Conservation (phyloP, 2,797 vertebrate species). For the Cyclopterus lumpus region DNA sequence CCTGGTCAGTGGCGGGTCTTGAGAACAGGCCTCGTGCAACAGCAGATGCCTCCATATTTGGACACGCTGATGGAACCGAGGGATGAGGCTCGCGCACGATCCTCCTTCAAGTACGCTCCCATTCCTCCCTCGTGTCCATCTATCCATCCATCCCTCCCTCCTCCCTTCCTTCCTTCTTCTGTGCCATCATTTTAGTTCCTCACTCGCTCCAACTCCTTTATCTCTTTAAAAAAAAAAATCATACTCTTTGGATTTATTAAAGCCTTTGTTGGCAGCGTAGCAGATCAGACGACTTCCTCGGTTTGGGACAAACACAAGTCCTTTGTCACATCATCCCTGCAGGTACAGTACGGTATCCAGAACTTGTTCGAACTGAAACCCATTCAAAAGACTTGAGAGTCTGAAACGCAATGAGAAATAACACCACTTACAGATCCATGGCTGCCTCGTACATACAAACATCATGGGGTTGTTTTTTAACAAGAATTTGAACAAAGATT, state of each 20-base stretch:
- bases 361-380: slow-evolving; percentile 13
- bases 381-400: neutral
- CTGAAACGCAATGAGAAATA: slow-evolving; percentile 4
- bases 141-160: slow-evolving; percentile 34
- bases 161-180: slow-evolving; percentile 41
- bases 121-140: slow-evolving; percentile 50
- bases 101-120: slow-evolving; percentile 69
- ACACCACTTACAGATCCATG: neutral
- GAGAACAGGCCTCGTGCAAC: slow-evolving; percentile 71
- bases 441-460: neutral
- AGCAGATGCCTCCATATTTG: slow-evolving; percentile 86
- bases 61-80: slow-evolving; percentile 78
- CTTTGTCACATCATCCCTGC: slow-evolving; percentile 9
- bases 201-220: slow-evolving; percentile 15
- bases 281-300: slow-evolving; percentile 5
- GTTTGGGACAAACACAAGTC: slow-evolving; percentile 21
- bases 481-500: neutral
- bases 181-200: slow-evolving; percentile 62
- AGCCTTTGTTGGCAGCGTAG: neutral
- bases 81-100: slow-evolving; percentile 71
- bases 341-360: neutral
- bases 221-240: slow-evolving; percentile 17
- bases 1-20: slow-evolving; percentile 67
- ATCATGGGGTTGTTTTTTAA: neutral
- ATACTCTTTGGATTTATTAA: slow-evolving; percentile 15